These are phyloP conservation scores for Stenurella melanura DNA, from an alignment of 2,888 invertebrate genomes.

Conservation along the genomic window DNA sequence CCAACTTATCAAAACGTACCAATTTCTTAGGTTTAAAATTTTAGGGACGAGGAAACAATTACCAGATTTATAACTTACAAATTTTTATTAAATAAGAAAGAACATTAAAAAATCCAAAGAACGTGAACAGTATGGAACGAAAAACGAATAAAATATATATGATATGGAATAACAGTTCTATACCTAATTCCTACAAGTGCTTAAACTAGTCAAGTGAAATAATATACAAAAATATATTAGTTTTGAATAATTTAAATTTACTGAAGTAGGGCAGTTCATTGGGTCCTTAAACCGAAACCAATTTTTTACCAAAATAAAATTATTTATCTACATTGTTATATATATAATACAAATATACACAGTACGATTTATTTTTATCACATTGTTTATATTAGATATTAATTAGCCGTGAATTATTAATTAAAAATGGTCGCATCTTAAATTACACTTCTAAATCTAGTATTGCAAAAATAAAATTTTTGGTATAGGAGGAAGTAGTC, in stretches of 20 bases:
- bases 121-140: conserved; percentile 27
- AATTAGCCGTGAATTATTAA: conserved; percentile 34
- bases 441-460: conserved; percentile 48
- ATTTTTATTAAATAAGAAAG: conserved; percentile 36
- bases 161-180: conserved; percentile 50
- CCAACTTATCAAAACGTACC: no score
- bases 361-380: conserved; percentile 61
- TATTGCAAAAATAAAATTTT: conserved; percentile 60
- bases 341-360: conserved; percentile 64
- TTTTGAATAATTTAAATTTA: conserved; percentile 54
- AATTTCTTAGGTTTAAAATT: neutral
- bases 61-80: conserved; percentile 23
- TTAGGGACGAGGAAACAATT: neutral
- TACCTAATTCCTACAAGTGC: conserved; percentile 59
- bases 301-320: conserved; percentile 47
- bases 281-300: conserved; percentile 41
- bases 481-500: conserved; percentile 51
- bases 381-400: conserved; percentile 57
- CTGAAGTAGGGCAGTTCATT: conserved; percentile 48
- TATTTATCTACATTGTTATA: conserved; percentile 60
- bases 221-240: conserved; percentile 59
- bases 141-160: conserved; percentile 46
- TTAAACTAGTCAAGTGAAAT: conserved; percentile 54
- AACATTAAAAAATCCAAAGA: conserved; percentile 31
- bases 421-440: conserved; percentile 34